Evolutionary conservation across 35 echinoderm and acorn worm species (phyloP).

Genomic region (Apostichopus parvimensis): DNA sequence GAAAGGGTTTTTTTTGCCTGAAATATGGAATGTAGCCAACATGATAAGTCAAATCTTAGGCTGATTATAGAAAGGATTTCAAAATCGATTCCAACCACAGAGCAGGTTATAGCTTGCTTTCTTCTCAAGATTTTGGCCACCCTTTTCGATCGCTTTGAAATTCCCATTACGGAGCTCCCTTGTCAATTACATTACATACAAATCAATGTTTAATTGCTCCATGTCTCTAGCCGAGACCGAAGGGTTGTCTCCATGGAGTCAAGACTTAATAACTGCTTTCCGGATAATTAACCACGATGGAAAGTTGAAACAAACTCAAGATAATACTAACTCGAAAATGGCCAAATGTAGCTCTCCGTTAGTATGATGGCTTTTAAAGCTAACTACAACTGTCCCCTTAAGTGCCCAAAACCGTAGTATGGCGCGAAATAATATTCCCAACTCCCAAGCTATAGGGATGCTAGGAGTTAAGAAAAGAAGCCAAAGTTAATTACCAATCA

Average conservation of each 20-base stretch:
- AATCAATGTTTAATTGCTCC: conserved; percentile 58
- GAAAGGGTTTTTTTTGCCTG: too few relatives aligned
- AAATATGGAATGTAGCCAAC: too few relatives aligned
- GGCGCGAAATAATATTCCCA: conserved; percentile 11
- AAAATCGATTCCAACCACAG: not conserved
- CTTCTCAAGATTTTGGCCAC: not conserved
- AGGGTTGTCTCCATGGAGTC: conserved; percentile 40
- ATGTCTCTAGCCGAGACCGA: conserved; percentile 44
- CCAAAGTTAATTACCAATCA: conserved; percentile 18
- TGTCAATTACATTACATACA: conserved; percentile 61
- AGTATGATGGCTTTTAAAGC: not conserved
- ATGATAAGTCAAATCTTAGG: not conserved
- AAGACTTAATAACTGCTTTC: conserved; percentile 60
- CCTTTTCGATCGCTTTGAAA: not conserved
- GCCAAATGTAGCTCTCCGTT: conserved; percentile 2
- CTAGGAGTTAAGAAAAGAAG: not conserved
- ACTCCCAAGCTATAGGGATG: conserved; percentile 7
- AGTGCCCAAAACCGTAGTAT: conserved; percentile 5
- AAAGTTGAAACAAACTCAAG: conserved; percentile 17
- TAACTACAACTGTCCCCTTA: conserved; percentile 8
- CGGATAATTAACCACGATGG: conserved; percentile 52
- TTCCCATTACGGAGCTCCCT: conserved; percentile 34
- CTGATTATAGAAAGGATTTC: not conserved
- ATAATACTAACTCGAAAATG: not conserved
- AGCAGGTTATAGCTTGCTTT: not conserved